Percentiles rank a stretch among this genome's conserved stretches.
These are phyloP conservation scores for Kuschelorhynchus macadamiae DNA, from an alignment of 2,888 invertebrate genomes.

Conservation along the genomic window DNA sequence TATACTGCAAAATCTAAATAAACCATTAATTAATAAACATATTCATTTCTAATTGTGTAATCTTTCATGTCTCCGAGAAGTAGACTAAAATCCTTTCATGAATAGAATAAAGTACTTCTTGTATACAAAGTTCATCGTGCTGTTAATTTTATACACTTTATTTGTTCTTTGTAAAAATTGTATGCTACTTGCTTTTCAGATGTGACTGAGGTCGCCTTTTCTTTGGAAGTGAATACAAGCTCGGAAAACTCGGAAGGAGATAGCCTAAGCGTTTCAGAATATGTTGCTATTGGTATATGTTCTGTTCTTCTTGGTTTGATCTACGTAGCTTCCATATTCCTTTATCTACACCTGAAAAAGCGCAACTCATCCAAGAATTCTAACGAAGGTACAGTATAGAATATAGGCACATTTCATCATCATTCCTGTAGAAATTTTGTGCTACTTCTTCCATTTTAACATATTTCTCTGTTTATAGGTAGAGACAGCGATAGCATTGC, in stretches of 20 bases:
- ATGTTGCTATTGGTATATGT: conserved; percentile 87
- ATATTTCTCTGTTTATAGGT: too few relatives aligned
- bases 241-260: conserved; percentile 68
- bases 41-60: too few relatives aligned
- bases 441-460: too few relatives aligned
- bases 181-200: conserved; percentile 73
- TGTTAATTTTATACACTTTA: too few relatives aligned
- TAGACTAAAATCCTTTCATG: too few relatives aligned
- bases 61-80: too few relatives aligned
- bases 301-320: conserved; percentile 88
- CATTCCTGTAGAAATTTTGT: not conserved
- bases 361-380: conserved; percentile 66
- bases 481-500: conserved; percentile 45
- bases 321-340: conserved; percentile 87
- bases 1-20: too few relatives aligned
- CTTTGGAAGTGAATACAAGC: conserved; percentile 75
- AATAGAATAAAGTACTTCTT: too few relatives aligned
- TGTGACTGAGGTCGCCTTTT: conserved; percentile 85
- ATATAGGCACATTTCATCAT: not conserved
- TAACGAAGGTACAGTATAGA: conserved; percentile 58
- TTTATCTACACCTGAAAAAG: conserved; percentile 84
- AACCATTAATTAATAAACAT: too few relatives aligned
- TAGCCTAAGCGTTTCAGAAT: conserved; percentile 82
- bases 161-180: too few relatives aligned
- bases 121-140: too few relatives aligned